Evolutionary conservation across 2,888 invertebrate genomes (phyloP).

Genomic region (Cephus runcator): DNA sequence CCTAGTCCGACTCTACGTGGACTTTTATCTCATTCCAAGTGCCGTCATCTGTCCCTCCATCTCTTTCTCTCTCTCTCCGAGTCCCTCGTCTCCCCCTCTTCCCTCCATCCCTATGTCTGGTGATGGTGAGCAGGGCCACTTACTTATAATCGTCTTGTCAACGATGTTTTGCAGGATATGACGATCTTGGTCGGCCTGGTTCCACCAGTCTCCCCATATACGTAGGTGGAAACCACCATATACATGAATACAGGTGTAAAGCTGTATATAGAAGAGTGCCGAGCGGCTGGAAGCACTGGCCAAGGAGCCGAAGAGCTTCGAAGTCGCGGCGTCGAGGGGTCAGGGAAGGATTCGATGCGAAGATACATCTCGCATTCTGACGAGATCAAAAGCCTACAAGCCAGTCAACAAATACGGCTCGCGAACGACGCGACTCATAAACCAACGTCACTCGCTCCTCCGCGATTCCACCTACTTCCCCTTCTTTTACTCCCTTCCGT

Average conservation of each 20-base stretch:
- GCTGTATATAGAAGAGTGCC: conserved; percentile 18
- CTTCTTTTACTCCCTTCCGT: conserved; percentile 1
- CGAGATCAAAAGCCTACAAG: conserved; percentile 53
- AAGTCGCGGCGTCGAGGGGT: not conserved
- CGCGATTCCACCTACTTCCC: conserved; percentile 10
- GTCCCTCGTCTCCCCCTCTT: conserved; percentile 3
- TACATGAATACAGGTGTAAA: conserved; percentile 56
- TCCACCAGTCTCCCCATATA: conserved; percentile 53
- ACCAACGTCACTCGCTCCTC: conserved; percentile 50
- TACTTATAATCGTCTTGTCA: conserved; percentile 52
- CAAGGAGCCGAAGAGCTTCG: conserved; percentile 1
- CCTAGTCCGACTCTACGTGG: too few species aligned
- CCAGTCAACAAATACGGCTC: conserved; percentile 37
- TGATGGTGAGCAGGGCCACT: conserved; percentile 25
- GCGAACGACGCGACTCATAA: conserved; percentile 52
- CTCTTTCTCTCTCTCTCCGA: conserved; percentile 13
- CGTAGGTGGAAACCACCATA: conserved; percentile 46
- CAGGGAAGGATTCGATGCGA: not conserved
- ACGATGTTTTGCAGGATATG: conserved; percentile 47
- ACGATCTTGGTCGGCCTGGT: conserved; percentile 34
- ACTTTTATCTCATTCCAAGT: too few species aligned
- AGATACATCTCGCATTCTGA: conserved; percentile 52
- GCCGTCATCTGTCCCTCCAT: conserved; percentile 14
- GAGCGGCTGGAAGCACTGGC: not conserved
- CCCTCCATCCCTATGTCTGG: conserved; percentile 13